Evolutionary conservation across 2,888 invertebrate species (phyloP).

Genomic region (Neoascia interrupta): DNA sequence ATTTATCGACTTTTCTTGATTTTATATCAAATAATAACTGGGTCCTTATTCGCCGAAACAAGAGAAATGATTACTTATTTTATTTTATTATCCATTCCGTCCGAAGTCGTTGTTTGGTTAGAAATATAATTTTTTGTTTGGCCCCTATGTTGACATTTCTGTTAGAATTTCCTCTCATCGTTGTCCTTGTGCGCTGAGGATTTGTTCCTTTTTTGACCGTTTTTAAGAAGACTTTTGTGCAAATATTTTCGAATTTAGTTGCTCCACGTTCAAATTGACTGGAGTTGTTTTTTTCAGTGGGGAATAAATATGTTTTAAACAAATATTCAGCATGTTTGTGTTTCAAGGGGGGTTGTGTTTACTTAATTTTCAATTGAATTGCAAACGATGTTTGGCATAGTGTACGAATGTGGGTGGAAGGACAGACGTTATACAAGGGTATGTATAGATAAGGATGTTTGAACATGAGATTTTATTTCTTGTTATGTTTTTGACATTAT

Average conservation of each 20-base stretch:
- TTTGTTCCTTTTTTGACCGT: background rate
- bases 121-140: slow-evolving; percentile 39
- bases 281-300: background rate
- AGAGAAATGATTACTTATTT: slow-evolving; percentile 53
- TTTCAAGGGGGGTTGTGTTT: slow-evolving; percentile 23
- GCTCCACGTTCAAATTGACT: slow-evolving; percentile 2
- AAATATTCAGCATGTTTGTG: slow-evolving; percentile 39
- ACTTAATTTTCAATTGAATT: slow-evolving; percentile 56
- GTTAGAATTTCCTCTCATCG: slow-evolving; percentile 4
- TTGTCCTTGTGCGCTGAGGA: no score
- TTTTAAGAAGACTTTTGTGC: slow-evolving; percentile 26
- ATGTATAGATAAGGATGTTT: no score
- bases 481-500: no score
- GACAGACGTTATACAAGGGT: no score
- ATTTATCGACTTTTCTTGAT: background rate
- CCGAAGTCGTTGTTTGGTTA: slow-evolving; percentile 20
- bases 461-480: no score
- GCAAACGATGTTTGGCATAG: slow-evolving; percentile 42
- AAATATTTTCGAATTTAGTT: no score
- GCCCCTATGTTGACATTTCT: slow-evolving; percentile 37
- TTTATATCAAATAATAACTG: no score
- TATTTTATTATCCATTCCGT: slow-evolving; percentile 39
- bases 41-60: slow-evolving; percentile 10
- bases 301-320: slow-evolving; percentile 59
- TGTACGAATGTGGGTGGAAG: no score